A percentile compares a stretch with the other conserved stretches of the same genome.
Conservation (phyloP, 2,797 vertebrate genomes). For the Myripristis jacobus region DNA sequence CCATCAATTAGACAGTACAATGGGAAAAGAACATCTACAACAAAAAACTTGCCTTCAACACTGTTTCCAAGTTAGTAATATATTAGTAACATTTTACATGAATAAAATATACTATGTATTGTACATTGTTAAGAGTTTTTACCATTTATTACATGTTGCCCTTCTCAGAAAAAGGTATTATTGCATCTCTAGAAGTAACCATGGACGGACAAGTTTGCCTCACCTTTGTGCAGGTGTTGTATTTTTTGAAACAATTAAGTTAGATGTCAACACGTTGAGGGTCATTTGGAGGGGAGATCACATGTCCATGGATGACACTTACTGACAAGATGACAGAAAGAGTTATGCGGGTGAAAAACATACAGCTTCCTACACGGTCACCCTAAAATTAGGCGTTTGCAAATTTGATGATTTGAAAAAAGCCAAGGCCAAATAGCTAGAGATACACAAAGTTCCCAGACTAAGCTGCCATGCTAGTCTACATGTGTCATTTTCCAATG, state of each 20-base stretch:
- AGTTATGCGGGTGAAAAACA: slow-evolving; percentile 58
- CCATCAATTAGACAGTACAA: slow-evolving; percentile 73
- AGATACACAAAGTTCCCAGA: slow-evolving; percentile 40
- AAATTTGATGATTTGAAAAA: slow-evolving; percentile 28
- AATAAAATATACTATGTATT: slow-evolving; percentile 84
- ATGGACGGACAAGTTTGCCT: slow-evolving; percentile 44
- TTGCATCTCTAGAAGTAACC: slow-evolving; percentile 80
- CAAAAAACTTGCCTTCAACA: slow-evolving; percentile 72
- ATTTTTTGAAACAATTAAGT: slow-evolving; percentile 50
- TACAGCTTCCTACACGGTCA: slow-evolving; percentile 51
- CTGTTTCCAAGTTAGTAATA: slow-evolving; percentile 73
- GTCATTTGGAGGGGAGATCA: slow-evolving; percentile 67
- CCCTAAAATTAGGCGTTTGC: slow-evolving; percentile 41
- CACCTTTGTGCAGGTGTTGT: slow-evolving; percentile 56
- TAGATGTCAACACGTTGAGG: slow-evolving; percentile 64
- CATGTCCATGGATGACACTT: slow-evolving; percentile 69
- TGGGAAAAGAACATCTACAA: slow-evolving; percentile 74
- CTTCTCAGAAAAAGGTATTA: slow-evolving; percentile 76
- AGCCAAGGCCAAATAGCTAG: slow-evolving; percentile 42
- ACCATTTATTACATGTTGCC: slow-evolving; percentile 77
- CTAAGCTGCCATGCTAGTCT: slow-evolving; percentile 52
- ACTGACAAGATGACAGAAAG: slow-evolving; percentile 60
- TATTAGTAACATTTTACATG: slow-evolving; percentile 81
- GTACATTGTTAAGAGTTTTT: slow-evolving; percentile 79
- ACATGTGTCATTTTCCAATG: slow-evolving; percentile 35